Conservation (phyloP, 2,797 vertebrate species). For the Arnoldichthys spilopterus region DNA sequence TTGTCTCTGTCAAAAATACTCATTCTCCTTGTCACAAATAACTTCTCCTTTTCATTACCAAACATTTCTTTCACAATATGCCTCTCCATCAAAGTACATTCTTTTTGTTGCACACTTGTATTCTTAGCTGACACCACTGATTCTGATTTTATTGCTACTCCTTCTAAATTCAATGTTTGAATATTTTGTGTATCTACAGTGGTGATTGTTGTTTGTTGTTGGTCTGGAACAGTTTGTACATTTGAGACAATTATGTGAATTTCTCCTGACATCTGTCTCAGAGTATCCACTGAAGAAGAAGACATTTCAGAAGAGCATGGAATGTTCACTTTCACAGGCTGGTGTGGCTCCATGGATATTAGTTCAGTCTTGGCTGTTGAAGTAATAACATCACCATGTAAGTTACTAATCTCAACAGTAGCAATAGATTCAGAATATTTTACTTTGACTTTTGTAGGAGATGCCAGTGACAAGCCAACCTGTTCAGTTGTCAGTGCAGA, state of each 20-base stretch:
- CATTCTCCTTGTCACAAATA: slow-evolving; percentile 75
- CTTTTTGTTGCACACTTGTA: slow-evolving; percentile 49
- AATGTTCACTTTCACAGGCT: slow-evolving; percentile 78
- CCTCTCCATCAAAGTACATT: slow-evolving; percentile 62
- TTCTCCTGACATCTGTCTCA: slow-evolving; percentile 71
- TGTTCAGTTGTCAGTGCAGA: slow-evolving; percentile 76
- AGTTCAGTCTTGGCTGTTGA: slow-evolving; percentile 82
- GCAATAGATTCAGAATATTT: slow-evolving; percentile 71
- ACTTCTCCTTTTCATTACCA: slow-evolving; percentile 69
- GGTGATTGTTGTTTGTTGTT: slow-evolving; percentile 68
- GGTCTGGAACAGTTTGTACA: slow-evolving; percentile 71
- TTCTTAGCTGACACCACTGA: slow-evolving; percentile 63
- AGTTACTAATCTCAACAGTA: slow-evolving; percentile 52
- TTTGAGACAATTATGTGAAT: slow-evolving; percentile 76
- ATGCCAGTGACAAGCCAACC: slow-evolving; percentile 60
- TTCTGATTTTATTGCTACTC: slow-evolving; percentile 48
- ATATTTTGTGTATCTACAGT: slow-evolving; percentile 61
- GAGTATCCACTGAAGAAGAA: slow-evolving; percentile 75
- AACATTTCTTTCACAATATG: slow-evolving; percentile 66
- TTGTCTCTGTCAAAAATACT: slow-evolving; percentile 61
- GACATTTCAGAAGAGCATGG: slow-evolving; percentile 71
- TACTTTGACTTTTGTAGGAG: slow-evolving; percentile 77
- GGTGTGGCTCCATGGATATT: slow-evolving; percentile 76
- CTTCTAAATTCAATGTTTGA: slow-evolving; percentile 48
- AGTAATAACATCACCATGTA: slow-evolving; percentile 69